Evolutionary conservation across 2,113 vertebrate genomes (phyloP), one percentile per base, ranked within the genome.

Genomic region (Pao palembangensis): DNA sequence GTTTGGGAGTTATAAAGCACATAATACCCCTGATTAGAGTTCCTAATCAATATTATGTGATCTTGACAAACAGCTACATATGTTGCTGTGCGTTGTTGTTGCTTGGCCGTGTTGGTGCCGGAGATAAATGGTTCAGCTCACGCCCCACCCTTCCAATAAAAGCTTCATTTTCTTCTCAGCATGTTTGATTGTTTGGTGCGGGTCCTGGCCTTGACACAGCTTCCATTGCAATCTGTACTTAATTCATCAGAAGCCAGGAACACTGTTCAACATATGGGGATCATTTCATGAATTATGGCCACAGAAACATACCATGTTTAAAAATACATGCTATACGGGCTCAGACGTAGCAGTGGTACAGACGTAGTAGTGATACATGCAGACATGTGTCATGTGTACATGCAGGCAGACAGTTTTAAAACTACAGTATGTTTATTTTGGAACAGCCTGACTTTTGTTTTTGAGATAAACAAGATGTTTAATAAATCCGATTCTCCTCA

Each of bases 261-360:
- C 61, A 52, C 63, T 38, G 61, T 47, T 66, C 53, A 64, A 78
- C 89, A 90, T 85, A 79, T 89, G 89, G 80, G 63, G 78, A 78
- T 80, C 61, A 76, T 88, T 90, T 82, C 18, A 48, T 64, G 48
- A 60, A 54, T 79, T 81, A 78, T 64, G 49, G 88, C 79, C 75
- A 75, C 86, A 91, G 85, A 91, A 91, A 93, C 89, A 91, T 78
- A n/a, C n/a, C n/a, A 87, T 25, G 34, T 87, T 25, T 34, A 85
- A 87, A 86, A 81, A 64, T 71, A 81, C 58, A 70, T 16, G 4
- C 50, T 51, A 71, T 64, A 74, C 68, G 67, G 69, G 56, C 80
- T 84, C 44, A 60, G 74, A n/a, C n/a, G n/a, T n/a, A n/a, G n/a
- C n/a, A n/a, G n/a, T n/a, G n/a, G n/a, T n/a, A n/a, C n/a, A n/a